phyloP scores from a whole-genome alignment of 1,140 invertebrate genomes.

The Pseudachorutes palmiensis region DNA sequence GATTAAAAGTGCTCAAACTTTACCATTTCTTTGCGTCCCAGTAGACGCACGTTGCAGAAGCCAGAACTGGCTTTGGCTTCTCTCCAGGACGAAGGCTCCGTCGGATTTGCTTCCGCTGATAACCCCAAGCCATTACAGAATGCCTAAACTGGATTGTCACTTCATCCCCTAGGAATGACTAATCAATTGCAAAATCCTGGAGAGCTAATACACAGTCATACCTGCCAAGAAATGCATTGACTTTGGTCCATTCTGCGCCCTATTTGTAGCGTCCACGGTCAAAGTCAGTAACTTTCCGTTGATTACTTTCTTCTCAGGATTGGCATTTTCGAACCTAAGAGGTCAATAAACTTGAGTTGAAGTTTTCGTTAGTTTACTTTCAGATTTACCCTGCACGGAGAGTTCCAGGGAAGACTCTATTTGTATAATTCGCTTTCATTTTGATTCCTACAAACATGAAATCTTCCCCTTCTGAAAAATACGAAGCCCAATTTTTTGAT shows the following conservation, averaged over 20 bases:
- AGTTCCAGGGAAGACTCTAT: neutral
- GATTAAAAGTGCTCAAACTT: neutral
- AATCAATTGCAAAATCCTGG: neutral
- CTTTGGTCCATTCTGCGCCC: too few relatives aligned
- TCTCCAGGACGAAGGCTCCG: slow-evolving; percentile 1
- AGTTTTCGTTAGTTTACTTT: neutral
- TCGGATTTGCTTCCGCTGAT: neutral
- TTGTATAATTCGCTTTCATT: neutral
- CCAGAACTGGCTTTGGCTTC: neutral
- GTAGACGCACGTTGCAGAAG: neutral
- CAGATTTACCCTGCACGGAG: neutral
- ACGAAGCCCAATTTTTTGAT: neutral
- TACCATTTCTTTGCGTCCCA: neutral
- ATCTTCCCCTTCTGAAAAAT: neutral
- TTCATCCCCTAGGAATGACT: neutral
- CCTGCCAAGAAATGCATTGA: neutral
- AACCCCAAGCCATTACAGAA: neutral
- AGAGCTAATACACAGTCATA: neutral
- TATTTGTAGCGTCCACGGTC: neutral
- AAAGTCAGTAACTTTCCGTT: neutral
- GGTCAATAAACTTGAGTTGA: neutral
- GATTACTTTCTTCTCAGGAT: neutral
- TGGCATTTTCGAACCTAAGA: neutral
- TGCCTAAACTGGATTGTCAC: neutral
- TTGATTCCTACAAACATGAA: neutral